phyloP scores from a whole-genome alignment of 1,140 invertebrate species.

The Ooceraea biroi region DNA sequence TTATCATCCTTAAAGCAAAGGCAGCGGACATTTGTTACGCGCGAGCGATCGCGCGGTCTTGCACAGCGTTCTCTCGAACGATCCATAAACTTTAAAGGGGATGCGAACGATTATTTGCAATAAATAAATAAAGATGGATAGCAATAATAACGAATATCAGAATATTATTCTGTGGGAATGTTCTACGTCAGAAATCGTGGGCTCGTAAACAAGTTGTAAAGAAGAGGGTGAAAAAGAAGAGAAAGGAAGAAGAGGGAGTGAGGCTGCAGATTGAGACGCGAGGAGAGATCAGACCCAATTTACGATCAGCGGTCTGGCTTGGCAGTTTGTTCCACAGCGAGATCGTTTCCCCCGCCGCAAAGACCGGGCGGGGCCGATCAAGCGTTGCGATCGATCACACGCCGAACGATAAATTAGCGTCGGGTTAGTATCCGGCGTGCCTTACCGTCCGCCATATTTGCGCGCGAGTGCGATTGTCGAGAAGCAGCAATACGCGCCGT shows the following conservation, averaged over 20 bases:
- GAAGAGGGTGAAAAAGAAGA: not conserved
- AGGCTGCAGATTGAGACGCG: conserved; percentile 52
- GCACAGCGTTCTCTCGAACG: not conserved
- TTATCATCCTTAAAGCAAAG: conserved; percentile 24
- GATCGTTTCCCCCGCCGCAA: conserved; percentile 61
- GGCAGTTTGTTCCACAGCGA: conserved; percentile 65
- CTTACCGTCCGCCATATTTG: conserved; percentile 2
- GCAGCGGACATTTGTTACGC: conserved; percentile 18
- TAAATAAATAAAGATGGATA: conserved; percentile 1
- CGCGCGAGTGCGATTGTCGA: conserved; percentile 26
- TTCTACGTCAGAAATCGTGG: not conserved
- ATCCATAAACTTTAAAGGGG: conserved; percentile 2
- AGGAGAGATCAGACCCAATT: conserved; percentile 66
- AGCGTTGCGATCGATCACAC: conserved; percentile 69
- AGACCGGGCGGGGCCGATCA: conserved; percentile 37
- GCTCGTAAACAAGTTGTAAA: conserved; percentile 61
- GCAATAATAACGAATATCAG: conserved; percentile 9
- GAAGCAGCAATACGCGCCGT: not conserved
- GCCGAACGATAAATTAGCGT: conserved; percentile 79
- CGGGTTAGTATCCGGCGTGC: conserved; percentile 72
- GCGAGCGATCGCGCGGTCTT: conserved; percentile 1
- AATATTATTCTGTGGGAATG: conserved; percentile 17
- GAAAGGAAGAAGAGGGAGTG: not conserved
- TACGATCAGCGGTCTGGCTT: conserved; percentile 61
- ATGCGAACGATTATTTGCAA: conserved; percentile 44